Evolutionary conservation across 53 echinoderm and acorn worm species (phyloP).

Genomic region (Holothuria scabra): DNA sequence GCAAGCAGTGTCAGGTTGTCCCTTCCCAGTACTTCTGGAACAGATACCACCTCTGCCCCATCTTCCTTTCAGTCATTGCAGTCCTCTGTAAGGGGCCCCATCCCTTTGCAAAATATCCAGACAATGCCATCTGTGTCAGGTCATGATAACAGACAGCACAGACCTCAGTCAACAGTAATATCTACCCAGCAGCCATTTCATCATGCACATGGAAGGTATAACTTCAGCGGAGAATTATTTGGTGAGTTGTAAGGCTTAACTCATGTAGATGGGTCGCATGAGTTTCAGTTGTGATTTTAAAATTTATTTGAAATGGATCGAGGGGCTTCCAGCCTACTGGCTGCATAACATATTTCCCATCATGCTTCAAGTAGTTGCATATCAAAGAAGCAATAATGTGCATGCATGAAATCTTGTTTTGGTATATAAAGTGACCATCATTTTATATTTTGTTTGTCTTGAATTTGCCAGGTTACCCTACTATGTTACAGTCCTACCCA

Average conservation of each 20-base stretch:
- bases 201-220: slow-evolving; percentile 27
- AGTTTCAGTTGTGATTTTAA: background rate
- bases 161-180: slow-evolving; percentile 37
- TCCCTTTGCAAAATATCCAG: slow-evolving; percentile 55
- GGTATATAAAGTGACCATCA: too few species aligned
- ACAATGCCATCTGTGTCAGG: slow-evolving; percentile 35
- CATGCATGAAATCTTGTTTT: too few species aligned
- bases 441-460: background rate
- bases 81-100: slow-evolving; percentile 50
- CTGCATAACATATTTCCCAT: too few species aligned
- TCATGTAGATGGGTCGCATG: background rate
- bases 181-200: slow-evolving; percentile 50
- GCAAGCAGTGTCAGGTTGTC: slow-evolving; percentile 30
- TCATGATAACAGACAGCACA: slow-evolving; percentile 34
- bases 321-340: too few species aligned
- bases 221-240: background rate
- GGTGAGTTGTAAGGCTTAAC: background rate
- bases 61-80: slow-evolving; percentile 31
- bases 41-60: slow-evolving; percentile 29
- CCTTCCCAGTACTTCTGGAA: slow-evolving; percentile 65
- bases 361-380: too few species aligned
- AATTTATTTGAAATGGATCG: too few species aligned
- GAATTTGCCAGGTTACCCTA: background rate
- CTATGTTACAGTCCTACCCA: background rate
- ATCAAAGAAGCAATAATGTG: too few species aligned